A percentile compares a stretch with the other conserved stretches of the same genome.
Evolutionary conservation across 1,140 invertebrate species (phyloP).

Genomic region (Solenopsis fugax): DNA sequence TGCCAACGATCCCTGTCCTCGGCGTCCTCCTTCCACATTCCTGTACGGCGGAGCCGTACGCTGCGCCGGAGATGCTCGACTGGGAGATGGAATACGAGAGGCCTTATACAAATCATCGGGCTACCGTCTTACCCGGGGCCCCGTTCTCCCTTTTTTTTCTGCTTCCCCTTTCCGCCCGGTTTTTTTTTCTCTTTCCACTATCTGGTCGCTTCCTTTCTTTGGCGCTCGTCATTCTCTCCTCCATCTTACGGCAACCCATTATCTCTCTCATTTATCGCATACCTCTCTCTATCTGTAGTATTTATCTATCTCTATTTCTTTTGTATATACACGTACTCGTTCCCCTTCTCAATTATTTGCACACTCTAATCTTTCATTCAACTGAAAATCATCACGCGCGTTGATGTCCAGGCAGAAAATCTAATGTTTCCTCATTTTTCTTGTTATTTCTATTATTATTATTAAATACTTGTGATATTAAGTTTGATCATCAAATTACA

Average conservation of each 20-base stretch:
- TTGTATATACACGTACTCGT: neutral
- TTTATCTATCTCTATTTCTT: conserved; percentile 23
- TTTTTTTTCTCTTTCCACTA: conserved; percentile 30
- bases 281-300: neutral
- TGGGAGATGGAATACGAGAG: conserved; percentile 82
- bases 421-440: conserved; percentile 58
- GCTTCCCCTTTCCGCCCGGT: conserved; percentile 49
- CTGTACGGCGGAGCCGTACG: conserved; percentile 69
- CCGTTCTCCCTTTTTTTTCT: conserved; percentile 73
- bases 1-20: conserved; percentile 76
- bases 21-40: conserved; percentile 75
- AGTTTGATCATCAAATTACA: neutral
- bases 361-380: neutral
- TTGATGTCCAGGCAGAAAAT: conserved; percentile 57
- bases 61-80: conserved; percentile 68
- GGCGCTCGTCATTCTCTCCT: conserved; percentile 39
- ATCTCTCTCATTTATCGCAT: conserved; percentile 72
- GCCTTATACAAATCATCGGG: conserved; percentile 85
- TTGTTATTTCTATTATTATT: conserved; percentile 16
- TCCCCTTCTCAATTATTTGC: conserved; percentile 8
- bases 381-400: neutral
- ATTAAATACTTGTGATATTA: neutral
- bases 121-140: conserved; percentile 83
- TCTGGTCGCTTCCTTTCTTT: conserved; percentile 47
- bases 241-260: conserved; percentile 54